A percentile compares a stretch with the other conserved stretches of the same genome.
Evolutionary conservation across 2,797 vertebrate species (phyloP).

Genomic region (Chrosomus eos): DNA sequence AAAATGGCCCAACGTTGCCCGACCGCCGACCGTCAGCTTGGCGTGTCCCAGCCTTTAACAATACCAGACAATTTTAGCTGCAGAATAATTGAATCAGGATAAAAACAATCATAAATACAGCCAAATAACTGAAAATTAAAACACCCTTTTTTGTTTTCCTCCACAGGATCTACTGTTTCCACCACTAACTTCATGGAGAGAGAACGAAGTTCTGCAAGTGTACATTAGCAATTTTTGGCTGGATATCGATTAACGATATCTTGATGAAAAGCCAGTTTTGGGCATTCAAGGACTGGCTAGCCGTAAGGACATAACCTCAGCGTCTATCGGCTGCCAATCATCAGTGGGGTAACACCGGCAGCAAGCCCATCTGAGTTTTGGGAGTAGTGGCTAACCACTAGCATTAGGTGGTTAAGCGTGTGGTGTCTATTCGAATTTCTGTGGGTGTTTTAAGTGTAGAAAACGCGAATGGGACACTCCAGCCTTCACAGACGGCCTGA

Average conservation of each 20-base stretch:
- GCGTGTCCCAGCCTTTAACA: neutral
- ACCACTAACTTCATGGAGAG: constrained; percentile 46
- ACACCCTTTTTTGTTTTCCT: constrained; percentile 50
- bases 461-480: constrained; percentile 74
- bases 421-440: constrained; percentile 55
- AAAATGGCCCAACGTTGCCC: too few species aligned
- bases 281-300: constrained; percentile 5
- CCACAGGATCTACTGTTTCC: constrained; percentile 68
- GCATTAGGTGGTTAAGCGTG: constrained; percentile 51
- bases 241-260: neutral
- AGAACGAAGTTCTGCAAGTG: neutral
- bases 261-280: constrained; percentile 29
- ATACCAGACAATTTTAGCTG: neutral
- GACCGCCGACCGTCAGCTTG: too few species aligned
- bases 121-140: neutral
- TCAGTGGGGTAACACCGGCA: neutral
- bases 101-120: neutral
- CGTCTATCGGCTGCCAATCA: neutral
- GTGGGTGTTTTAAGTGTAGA: constrained; percentile 60
- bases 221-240: neutral
- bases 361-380: constrained; percentile 9
- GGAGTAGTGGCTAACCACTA: constrained; percentile 4
- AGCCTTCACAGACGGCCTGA: constrained; percentile 73
- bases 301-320: neutral
- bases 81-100: neutral